Conservation (phyloP, 2,797 vertebrate genomes). For the Xenops minutus region DNA sequence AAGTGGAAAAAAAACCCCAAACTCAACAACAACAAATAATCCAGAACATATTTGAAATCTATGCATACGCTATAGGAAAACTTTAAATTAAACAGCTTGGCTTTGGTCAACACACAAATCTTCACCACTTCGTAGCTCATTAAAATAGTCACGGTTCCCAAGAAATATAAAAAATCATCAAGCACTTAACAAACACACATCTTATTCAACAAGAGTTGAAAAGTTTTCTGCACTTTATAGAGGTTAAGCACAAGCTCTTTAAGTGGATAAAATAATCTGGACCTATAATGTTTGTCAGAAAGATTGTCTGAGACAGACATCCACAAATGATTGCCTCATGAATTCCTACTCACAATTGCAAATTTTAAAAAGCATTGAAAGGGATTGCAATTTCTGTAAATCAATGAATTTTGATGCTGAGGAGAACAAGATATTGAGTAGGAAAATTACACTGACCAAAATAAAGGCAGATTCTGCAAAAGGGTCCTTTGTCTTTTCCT, state of each 20-base stretch:
- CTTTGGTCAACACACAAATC: constrained; percentile 38
- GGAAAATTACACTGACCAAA: neutral
- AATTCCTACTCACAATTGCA: neutral
- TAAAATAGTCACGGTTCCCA: constrained; percentile 13
- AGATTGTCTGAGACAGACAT: neutral
- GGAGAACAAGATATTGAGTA: neutral
- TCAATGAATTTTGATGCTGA: neutral
- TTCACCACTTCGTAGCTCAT: constrained; percentile 29
- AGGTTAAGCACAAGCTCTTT: neutral
- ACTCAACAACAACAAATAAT: constrained; percentile 21
- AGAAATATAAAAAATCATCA: constrained; percentile 25
- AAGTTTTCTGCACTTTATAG: neutral
- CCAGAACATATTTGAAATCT: constrained; percentile 42
- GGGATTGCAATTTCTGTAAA: neutral
- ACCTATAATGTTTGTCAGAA: neutral
- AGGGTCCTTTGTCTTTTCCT: neutral
- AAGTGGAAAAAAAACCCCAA: neutral
- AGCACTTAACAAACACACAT: constrained; percentile 17
- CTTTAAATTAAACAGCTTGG: constrained; percentile 20
- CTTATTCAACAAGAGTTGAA: neutral
- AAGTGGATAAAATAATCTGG: neutral
- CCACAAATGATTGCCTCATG: neutral
- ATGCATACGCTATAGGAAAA: constrained; percentile 25
- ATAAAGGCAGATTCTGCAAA: neutral
- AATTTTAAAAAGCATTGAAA: neutral